Base-by-base conservation (phyloP, 1,140 invertebrate genomes). In the Platorchestia sp. region DNA sequence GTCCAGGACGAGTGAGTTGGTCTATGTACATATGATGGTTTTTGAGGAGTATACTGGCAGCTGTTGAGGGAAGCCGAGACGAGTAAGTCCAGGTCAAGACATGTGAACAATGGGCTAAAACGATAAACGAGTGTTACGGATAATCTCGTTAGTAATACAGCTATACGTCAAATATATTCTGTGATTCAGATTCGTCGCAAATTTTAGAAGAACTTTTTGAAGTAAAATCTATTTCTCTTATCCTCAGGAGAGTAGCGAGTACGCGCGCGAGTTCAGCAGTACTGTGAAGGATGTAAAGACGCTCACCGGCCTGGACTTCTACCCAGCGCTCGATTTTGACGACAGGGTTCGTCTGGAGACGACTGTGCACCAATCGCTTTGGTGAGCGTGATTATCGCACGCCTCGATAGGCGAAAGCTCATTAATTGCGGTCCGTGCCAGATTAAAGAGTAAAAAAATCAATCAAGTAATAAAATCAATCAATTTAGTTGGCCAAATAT, bases 231-330 rank as follows among this genome's bases (percentile, higher is more conserved):
- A 10, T 36, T 22, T 75, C 27, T 75, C 27, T 10, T n/a, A 10
- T 19, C 27, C 45, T n/a, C 95, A 95, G 95, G 90, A 95, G 42
- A 86, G 59, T 19, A 91, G 59, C 44, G 89, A 95, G 36, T 95
- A 91, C 45, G 95, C 95, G 1, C 42, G 44, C 0, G 95, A 95
- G 59, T 95, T 95, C 47, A 95, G 90, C 43, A 75, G 89, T 7
- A 95, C 90, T 1, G n/a, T 95, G 45, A 91, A 45, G 42, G 96
- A 96, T 59, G 96, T 96, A 0, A 95, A 95, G 75, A 87, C 45
- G 7, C 53, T 90, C 7, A 96, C 96, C 0, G 96, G 95, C 27
- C 91, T 96, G 45, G 43, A 75, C 40, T 96, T 96, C 95, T 96
- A 95, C 95, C 96, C 96, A 27, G 95, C 91, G 6, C 87, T 96